Conservation (phyloP, 2,888 invertebrate genomes). For the Drosophila glabriapex region DNA sequence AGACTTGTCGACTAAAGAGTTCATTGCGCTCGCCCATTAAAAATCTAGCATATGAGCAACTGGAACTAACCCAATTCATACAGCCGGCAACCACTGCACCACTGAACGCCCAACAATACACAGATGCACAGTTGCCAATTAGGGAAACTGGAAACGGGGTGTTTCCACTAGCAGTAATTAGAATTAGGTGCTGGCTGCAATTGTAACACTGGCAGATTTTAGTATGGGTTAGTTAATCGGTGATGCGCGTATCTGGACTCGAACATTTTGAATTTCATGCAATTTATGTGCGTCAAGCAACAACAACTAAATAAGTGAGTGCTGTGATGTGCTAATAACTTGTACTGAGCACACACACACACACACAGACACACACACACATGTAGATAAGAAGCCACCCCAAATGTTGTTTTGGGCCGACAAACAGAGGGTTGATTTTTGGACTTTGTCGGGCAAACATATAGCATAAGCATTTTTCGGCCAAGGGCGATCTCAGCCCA, state of each 20-base stretch:
- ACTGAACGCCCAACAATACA: slow-evolving; percentile 4
- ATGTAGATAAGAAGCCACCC: slow-evolving; percentile 65
- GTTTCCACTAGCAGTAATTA: slow-evolving; percentile 2
- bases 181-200: slow-evolving; percentile 12
- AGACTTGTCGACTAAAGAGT: slow-evolving; percentile 53
- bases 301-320: slow-evolving; percentile 43
- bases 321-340: slow-evolving; percentile 50
- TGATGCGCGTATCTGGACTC: slow-evolving; percentile 18
- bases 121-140: slow-evolving; percentile 51
- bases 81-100: slow-evolving; percentile 16
- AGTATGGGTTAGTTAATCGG: neutral
- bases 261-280: slow-evolving; percentile 57
- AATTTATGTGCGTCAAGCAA: slow-evolving; percentile 48
- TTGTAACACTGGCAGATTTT: slow-evolving; percentile 35
- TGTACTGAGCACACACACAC: slow-evolving; percentile 24
- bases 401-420: slow-evolving; percentile 48
- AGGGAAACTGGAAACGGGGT: slow-evolving; percentile 31
- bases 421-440: slow-evolving; percentile 68
- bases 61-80: slow-evolving; percentile 19
- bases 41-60: slow-evolving; percentile 40
- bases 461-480: slow-evolving; percentile 77
- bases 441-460: slow-evolving; percentile 27
- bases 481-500: slow-evolving; percentile 72
- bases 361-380: slow-evolving; percentile 4
- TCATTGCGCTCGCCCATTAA: slow-evolving; percentile 48